Base-by-base conservation (phyloP, 1,140 invertebrate genomes). In the Drosophila simulans region DNA sequence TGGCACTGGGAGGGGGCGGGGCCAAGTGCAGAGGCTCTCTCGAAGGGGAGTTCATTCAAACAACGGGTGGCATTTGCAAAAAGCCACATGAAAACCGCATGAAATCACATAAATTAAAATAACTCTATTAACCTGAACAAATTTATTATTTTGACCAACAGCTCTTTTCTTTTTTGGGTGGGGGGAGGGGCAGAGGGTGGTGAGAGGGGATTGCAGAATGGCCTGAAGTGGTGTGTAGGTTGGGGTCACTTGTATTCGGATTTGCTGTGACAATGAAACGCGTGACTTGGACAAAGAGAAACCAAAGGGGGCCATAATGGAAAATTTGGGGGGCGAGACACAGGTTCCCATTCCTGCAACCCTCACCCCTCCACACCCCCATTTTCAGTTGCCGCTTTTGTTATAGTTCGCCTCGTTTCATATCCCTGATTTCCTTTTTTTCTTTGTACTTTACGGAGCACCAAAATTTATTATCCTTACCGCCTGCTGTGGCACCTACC, bases 91-190 rank as follows among this genome's bases (percentile, higher is more conserved):
- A 78, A 79, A 89, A 88, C 83, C 83, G 66, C 83, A 89, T 88
- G 83, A 84, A 89, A 88, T 88, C 83, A 89, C 83, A 88, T 88
- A 88, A 88, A 89, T 88, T 88, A 88, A 89, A 89, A 88, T 88
- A 89, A 84, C 84, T 88, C 84, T 88, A 88, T 88, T 88, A 88
- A 88, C 84, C 83, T 88, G 79, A 88, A 88, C 84, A 83, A 88
- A 88, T 88, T 88, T 88, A 88, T 88, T 88, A 89, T 89, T 88
- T 89, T 83, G 84, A 80, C 84, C 83, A 88, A 66, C 80, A 53
- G 60, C 56, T 63, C 71, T 66, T 63, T 22, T 39, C 46, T 51
- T 48, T 39, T 17, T 17, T 17, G 17, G 17, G 17, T 17, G 15
- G 12, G 11, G 12, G 15, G 4, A 2, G 37, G 43, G 3, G 2